Evolutionary conservation across 2,888 invertebrate species (phyloP), one percentile per base, ranked within the genome.

Genomic region (Chrysolina oricalcia): DNA sequence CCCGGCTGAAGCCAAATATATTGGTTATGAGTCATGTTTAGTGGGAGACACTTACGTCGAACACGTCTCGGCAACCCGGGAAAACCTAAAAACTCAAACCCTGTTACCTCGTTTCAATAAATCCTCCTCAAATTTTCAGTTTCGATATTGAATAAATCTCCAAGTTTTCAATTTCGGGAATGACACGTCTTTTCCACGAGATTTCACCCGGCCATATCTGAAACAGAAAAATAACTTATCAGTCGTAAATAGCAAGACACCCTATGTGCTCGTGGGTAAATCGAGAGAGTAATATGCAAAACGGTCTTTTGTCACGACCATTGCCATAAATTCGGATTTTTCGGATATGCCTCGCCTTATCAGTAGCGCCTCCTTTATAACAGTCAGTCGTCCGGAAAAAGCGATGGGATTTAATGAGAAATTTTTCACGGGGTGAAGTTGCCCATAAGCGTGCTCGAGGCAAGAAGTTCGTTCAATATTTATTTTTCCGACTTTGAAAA

Each of bases 271-370:
- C 73, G 74, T 70, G 68, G 75, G 74, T 76, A 72, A 76, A 80
- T 79, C 74, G 80, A 71, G 75, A 72, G 78, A 85, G 85, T 84
- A 85, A 86, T 86, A 86, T 86, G 86, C 85, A 86, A 86, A 86
- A 85, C 83, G 85, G 83, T 83, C 85, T 85, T 86, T 87, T 86
- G 87, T 86, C 85, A 85, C 82, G 84, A 81, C 84, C 83, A 83
- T 83, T 81, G 77, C 82, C 85, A 84, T 87, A 87, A 87, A 86
- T 86, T 86, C 77, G 77, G 85, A 85, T 85, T 86, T 86, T 81
- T 75, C 53, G 53, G 53, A 74, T 70, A 70, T 27, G 69, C 70
- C 59, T 41, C 59, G 70, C 66, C 74, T 74, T 74, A 74, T 74
- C 74, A 70, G 70, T 74, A 70, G 70, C 59, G 70, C 59, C 70